These are phyloP conservation scores for Danio albolineatus DNA, from an alignment of 2,797 vertebrate species.

Conservation along the genomic window DNA sequence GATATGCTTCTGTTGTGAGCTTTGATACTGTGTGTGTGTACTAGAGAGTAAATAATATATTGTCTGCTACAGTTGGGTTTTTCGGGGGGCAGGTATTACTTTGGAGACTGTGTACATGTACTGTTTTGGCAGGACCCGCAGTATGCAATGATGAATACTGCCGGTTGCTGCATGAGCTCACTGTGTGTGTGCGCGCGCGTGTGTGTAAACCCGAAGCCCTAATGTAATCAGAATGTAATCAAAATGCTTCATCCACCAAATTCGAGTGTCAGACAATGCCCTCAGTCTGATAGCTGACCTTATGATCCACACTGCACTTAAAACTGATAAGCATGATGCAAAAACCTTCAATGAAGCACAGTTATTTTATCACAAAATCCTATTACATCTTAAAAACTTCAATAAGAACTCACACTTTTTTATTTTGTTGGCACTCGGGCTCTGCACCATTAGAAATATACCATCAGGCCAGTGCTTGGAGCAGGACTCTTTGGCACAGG, in stretches of 20 bases:
- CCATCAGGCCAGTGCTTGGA: not conserved
- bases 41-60: not conserved
- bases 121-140: not conserved
- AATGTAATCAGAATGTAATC: slow-evolving; percentile 25
- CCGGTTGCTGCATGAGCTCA: not conserved
- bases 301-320: not conserved
- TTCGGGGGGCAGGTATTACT: not conserved
- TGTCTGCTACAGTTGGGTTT: not conserved
- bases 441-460: not conserved
- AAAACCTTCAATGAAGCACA: not conserved
- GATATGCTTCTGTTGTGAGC: not conserved
- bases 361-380: not conserved
- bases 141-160: slow-evolving; percentile 3
- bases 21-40: not conserved
- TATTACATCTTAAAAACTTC: too few species aligned
- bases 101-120: not conserved
- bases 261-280: not conserved
- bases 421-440: too few species aligned
- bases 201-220: slow-evolving; percentile 4
- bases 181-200: slow-evolving; percentile 16
- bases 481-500: not conserved
- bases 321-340: not conserved
- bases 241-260: slow-evolving; percentile 23
- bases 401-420: not conserved
- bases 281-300: not conserved